A percentile compares a stretch with the other conserved stretches of the same genome.
Conservation (phyloP, 2,888 invertebrate genomes). For the Prostheceraeus crozeri region DNA sequence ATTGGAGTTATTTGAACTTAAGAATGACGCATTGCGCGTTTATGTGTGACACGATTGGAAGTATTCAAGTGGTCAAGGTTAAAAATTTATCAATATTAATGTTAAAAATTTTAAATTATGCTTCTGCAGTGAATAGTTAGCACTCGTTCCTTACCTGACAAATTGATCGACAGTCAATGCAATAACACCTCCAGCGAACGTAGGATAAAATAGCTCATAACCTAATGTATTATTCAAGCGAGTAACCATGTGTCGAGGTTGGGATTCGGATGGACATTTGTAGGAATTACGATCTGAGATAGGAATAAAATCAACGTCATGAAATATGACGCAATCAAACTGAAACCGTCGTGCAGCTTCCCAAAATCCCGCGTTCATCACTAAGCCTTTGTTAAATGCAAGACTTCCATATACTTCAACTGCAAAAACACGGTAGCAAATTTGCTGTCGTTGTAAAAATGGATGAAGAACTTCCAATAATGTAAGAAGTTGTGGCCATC, state of each 20-base stretch:
- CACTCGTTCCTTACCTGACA: too few species aligned
- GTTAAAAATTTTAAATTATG: too few species aligned
- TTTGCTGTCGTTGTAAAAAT: constrained; percentile 23
- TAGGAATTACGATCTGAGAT: constrained; percentile 7
- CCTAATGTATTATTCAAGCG: too few species aligned
- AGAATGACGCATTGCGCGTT: too few species aligned
- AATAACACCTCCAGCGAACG: too few species aligned
- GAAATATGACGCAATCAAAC: constrained; percentile 35
- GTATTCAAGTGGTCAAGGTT: too few species aligned
- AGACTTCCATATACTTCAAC: constrained; percentile 34
- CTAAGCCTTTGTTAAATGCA: constrained; percentile 32
- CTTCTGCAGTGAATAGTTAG: too few species aligned
- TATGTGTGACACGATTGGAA: too few species aligned
- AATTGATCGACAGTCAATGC: too few species aligned
- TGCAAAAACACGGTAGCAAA: constrained; percentile 34
- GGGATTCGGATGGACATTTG: not conserved
- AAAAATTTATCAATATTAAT: too few species aligned
- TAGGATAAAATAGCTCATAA: too few species aligned
- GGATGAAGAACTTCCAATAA: constrained; percentile 29
- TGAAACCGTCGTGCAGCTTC: constrained; percentile 20
- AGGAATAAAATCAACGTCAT: constrained; percentile 33
- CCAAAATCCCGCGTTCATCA: constrained; percentile 34
- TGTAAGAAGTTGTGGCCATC: constrained; percentile 25
- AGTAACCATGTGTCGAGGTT: constrained; percentile 25
- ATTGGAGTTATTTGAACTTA: too few species aligned